Evolutionary conservation across 2,797 vertebrate species (phyloP), one percentile per base, ranked within the genome.

Genomic region (Remorina albescens): DNA sequence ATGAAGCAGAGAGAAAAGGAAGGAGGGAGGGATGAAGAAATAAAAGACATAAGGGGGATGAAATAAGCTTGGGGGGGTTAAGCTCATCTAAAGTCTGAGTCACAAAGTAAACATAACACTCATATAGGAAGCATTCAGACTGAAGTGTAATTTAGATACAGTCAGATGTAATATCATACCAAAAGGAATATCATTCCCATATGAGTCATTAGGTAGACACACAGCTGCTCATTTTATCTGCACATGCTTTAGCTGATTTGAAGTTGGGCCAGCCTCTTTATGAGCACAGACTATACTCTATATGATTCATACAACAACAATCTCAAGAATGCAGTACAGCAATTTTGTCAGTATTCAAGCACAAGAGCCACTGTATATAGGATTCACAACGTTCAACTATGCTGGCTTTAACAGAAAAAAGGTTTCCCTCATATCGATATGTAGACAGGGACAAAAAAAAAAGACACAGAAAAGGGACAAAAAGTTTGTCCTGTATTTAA

Each of bases 111-210:
- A 71, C 49, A 15, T 21, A 67, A 72, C 49, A 53, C n/a, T 57
- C 69, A 81, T 21, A 46, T 25, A 66, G 75, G 67, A 76, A 77
- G 39, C 60, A n/a, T 37, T 61, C 34, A 54, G 53, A 32, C 6
- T 70, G 2, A 60, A 2, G 8, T 55, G 44, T 41, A 44, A 74
- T 57, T 56, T 23, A 30, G 65, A 71, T 60, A 55, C 34, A 68
- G 34, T 60, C 36, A 68, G 51, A 47, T 62, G 64, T 68, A 67
- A 68, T 61, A 71, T 28, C 30, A 63, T 25, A 56, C 54, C 53
- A 71, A 73, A 80, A 58, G 65, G n/a, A n/a, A n/a, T n/a, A n/a
- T 57, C 49, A 59, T 61, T 64, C 79, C 57, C 67, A 55, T 54
- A 51, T 70, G 74, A 78, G 46, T 74, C 53, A 76, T 70, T 58